Evolutionary conservation across 1,140 invertebrate genomes (phyloP).

Genomic region (Yoshiicerus persimilis): DNA sequence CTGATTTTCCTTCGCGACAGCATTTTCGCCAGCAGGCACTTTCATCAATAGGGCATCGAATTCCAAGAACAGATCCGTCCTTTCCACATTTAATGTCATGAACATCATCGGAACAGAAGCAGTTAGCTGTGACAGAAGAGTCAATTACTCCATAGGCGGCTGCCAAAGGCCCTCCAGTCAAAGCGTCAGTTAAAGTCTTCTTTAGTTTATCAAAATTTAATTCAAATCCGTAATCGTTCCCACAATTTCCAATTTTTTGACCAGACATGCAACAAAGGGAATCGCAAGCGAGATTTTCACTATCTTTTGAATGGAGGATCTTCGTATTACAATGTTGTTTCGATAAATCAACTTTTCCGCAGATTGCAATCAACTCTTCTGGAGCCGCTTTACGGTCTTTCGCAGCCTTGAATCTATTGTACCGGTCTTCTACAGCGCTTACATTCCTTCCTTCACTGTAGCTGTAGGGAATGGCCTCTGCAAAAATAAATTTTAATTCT

Average conservation of each 20-base stretch:
- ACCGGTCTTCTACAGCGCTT: too few relatives aligned
- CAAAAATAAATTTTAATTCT: too few relatives aligned
- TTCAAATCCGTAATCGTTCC: background rate
- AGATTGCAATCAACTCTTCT: too few relatives aligned
- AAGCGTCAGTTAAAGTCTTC: background rate
- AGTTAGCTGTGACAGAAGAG: background rate
- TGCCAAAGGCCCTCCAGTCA: background rate
- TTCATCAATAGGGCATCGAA: conserved; percentile 25
- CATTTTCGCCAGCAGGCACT: conserved; percentile 32
- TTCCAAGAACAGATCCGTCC: conserved; percentile 24
- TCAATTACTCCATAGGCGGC: background rate
- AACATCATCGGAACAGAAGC: conserved; percentile 9
- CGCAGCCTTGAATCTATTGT: too few relatives aligned
- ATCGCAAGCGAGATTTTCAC: background rate
- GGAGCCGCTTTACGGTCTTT: too few relatives aligned
- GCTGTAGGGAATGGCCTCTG: too few relatives aligned
- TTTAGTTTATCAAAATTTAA: background rate
- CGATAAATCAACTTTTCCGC: too few relatives aligned
- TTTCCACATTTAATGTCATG: background rate
- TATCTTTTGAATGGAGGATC: background rate
- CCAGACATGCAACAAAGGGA: background rate
- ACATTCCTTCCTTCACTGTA: too few relatives aligned
- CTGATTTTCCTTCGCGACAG: conserved; percentile 23
- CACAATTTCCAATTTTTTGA: background rate
- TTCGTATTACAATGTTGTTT: too few relatives aligned